phyloP scores from a whole-genome alignment of 2,797 vertebrate genomes.

The Strix occidentalis region DNA sequence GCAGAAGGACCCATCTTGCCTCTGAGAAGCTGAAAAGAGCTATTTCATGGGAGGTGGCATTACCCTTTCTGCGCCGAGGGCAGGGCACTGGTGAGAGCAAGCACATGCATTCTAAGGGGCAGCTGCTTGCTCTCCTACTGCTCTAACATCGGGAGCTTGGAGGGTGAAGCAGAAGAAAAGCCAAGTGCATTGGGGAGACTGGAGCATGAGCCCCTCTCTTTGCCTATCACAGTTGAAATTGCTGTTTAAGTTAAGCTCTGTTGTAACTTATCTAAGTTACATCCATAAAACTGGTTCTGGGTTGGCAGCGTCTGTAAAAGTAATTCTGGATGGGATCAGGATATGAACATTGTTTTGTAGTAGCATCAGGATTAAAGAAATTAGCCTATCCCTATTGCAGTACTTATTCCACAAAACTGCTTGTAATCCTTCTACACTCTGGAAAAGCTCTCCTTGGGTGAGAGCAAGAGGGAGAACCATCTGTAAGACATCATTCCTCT shows the following conservation, averaged over 20 bases:
- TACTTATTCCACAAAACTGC: not conserved
- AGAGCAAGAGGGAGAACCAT: not conserved
- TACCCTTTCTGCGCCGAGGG: not conserved
- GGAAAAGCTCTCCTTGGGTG: not conserved
- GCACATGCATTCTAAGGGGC: rapidly evolving
- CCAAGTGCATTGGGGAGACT: not conserved
- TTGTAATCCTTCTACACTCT: not conserved
- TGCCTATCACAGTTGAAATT: not conserved
- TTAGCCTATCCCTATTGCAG: not conserved
- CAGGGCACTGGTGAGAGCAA: not conserved
- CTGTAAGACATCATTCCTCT: not conserved
- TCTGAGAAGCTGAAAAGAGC: not conserved
- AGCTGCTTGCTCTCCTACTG: not conserved
- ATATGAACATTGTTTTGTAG: not conserved
- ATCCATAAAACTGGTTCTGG: not conserved
- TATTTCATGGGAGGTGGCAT: not conserved
- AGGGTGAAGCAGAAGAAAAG: not conserved
- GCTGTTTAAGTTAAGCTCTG: not conserved
- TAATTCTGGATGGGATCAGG: not conserved
- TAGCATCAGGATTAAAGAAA: not conserved
- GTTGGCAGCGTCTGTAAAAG: not conserved
- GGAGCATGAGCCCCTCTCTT: not conserved
- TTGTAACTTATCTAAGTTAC: not conserved
- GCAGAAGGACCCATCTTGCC: not conserved
- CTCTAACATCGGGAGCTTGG: rapidly evolving